Evolutionary conservation across 1,140 invertebrate genomes (phyloP).

Genomic region (Saccostrea glomerata): DNA sequence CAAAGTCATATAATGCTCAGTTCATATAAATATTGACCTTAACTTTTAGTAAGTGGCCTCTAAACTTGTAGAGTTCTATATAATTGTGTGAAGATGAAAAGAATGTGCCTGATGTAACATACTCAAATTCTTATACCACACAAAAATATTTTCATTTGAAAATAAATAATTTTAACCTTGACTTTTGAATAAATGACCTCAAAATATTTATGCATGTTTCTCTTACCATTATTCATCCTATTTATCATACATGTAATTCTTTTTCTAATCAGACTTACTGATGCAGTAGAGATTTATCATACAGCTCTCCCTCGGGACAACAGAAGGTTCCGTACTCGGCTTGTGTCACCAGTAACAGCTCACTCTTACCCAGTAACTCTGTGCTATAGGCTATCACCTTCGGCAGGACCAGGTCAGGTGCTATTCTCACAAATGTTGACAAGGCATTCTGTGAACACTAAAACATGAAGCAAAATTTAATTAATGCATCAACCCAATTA

Average conservation of each 20-base stretch:
- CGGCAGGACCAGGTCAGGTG: conserved; percentile 84
- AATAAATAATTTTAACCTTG: too few species aligned
- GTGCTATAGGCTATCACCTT: conserved; percentile 81
- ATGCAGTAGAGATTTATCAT: conserved; percentile 93
- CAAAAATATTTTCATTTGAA: too few species aligned
- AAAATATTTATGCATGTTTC: too few species aligned
- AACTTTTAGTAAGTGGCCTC: too few species aligned
- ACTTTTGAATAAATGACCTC: too few species aligned
- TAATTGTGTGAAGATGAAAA: too few species aligned
- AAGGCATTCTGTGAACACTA: conserved; percentile 74
- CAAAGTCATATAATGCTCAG: too few species aligned
- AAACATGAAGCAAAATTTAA: background rate
- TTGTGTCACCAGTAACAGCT: conserved; percentile 87
- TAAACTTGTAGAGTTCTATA: too few species aligned
- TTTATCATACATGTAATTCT: background rate
- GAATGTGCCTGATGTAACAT: too few species aligned
- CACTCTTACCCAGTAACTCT: conserved; percentile 83
- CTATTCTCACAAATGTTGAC: conserved; percentile 82
- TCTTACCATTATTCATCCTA: too few species aligned
- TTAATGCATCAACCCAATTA: background rate
- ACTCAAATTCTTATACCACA: too few species aligned
- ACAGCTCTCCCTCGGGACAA: conserved; percentile 93
- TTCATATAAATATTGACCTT: too few species aligned
- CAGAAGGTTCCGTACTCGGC: conserved; percentile 94
- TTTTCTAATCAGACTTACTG: conserved; percentile 80